Conservation (phyloP, 2,888 invertebrate species). For the Clunio marinus region DNA sequence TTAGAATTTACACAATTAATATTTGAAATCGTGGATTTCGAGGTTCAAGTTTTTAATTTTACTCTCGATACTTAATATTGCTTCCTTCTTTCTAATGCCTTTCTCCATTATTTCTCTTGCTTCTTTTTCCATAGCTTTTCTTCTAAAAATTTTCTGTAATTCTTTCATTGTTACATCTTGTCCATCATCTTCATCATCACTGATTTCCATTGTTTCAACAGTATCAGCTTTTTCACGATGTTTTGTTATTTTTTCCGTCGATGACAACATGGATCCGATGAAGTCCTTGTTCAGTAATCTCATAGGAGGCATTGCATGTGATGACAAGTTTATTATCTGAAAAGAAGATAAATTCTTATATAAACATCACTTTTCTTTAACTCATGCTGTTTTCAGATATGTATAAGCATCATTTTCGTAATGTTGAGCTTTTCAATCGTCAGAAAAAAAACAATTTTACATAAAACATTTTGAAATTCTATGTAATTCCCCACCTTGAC, state of each 20-base stretch:
- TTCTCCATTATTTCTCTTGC: not conserved
- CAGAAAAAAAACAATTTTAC: not conserved
- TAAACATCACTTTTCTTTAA: too few species aligned
- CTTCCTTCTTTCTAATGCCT: slow-evolving; percentile 15
- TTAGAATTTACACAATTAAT: too few species aligned
- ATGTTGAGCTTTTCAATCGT: not conserved
- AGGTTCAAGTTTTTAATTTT: slow-evolving; percentile 19
- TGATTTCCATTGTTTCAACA: not conserved
- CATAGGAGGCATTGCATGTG: slow-evolving; percentile 50
- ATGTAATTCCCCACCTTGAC: slow-evolving; percentile 28
- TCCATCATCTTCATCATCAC: not conserved
- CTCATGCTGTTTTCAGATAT: too few species aligned
- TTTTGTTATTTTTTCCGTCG: not conserved
- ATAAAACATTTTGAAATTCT: not conserved
- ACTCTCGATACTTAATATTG: not conserved
- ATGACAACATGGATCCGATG: slow-evolving; percentile 31
- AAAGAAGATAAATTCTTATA: slow-evolving; percentile 6
- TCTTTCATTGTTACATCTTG: not conserved
- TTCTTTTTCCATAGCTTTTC: slow-evolving; percentile 5
- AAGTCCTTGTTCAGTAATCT: slow-evolving; percentile 45
- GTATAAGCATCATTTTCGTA: too few species aligned
- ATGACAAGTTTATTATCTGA: slow-evolving; percentile 49
- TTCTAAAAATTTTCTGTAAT: not conserved
- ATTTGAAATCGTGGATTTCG: not conserved
- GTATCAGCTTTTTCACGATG: not conserved